Conservation (phyloP, 1,140 invertebrate species). For the Dinoponera quadriceps region DNA sequence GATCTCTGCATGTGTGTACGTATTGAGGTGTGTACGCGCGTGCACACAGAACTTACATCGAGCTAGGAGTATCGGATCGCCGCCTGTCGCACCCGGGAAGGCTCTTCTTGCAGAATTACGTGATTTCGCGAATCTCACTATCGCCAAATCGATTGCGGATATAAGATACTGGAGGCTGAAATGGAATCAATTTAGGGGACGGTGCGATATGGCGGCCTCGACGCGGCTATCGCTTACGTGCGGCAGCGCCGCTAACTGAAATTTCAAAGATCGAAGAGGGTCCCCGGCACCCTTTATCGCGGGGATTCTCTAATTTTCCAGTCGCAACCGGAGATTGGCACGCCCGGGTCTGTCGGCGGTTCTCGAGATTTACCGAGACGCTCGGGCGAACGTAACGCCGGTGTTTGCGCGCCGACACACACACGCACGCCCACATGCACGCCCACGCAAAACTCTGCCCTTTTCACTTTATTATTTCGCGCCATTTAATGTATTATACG, state of each 20-base stretch:
- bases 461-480: too few relatives aligned
- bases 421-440: too few relatives aligned
- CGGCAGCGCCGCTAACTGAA: conserved; percentile 29
- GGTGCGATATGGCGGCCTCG: conserved; percentile 11
- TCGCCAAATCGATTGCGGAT: conserved; percentile 49
- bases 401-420: too few relatives aligned
- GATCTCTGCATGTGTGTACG: too few relatives aligned
- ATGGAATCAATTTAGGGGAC: conserved; percentile 64
- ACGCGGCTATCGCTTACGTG: conserved; percentile 34
- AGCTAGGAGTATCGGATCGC: conserved; percentile 39
- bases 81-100: conserved; percentile 40
- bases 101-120: conserved; percentile 59
- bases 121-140: conserved; percentile 67
- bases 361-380: background rate
- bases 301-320: conserved; percentile 53
- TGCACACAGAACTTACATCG: background rate
- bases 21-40: conserved; percentile 3
- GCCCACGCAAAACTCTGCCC: too few relatives aligned
- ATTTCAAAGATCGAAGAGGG: conserved; percentile 53
- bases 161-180: conserved; percentile 54
- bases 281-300: background rate
- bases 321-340: conserved; percentile 40
- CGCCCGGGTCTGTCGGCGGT: background rate
- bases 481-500: too few relatives aligned
- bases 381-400: background rate